Conservation (phyloP, 2,797 vertebrate species). For the Crax fasciolata region DNA sequence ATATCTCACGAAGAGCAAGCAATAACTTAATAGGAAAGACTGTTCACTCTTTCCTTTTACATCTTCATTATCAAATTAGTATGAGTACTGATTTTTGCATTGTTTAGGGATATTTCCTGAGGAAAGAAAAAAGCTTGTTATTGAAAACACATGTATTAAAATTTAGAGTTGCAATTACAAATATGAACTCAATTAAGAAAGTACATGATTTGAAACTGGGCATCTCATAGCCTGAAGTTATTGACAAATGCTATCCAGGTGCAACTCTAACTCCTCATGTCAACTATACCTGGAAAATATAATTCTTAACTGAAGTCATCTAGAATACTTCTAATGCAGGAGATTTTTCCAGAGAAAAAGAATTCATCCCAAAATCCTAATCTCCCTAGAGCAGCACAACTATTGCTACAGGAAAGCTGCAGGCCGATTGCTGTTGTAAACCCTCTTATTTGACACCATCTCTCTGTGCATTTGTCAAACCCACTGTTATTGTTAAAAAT, state of each 20-base stretch:
- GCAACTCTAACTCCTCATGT: background rate
- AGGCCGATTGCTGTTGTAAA: background rate
- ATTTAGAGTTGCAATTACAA: background rate
- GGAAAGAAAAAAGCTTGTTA: background rate
- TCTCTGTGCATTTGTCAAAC: background rate
- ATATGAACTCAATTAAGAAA: background rate
- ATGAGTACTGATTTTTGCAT: background rate
- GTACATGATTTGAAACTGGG: background rate
- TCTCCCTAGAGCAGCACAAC: rapidly evolving
- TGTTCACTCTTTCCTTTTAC: background rate
- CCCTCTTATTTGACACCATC: rapidly evolving
- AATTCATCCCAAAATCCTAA: background rate
- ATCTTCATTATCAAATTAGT: background rate
- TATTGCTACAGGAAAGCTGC: background rate
- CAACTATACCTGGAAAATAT: background rate
- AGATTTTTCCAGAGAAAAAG: background rate
- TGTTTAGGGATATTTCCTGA: background rate
- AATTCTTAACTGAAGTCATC: background rate
- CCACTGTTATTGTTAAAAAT: background rate
- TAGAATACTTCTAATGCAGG: background rate
- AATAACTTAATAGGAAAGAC: background rate
- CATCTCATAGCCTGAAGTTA: background rate
- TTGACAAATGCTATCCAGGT: background rate
- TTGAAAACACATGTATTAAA: background rate
- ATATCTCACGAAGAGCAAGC: background rate